Evolutionary conservation across 2,113 vertebrate genomes (phyloP), one percentile per base, ranked within the genome.

Genomic region (Centrocercus urophasianus): DNA sequence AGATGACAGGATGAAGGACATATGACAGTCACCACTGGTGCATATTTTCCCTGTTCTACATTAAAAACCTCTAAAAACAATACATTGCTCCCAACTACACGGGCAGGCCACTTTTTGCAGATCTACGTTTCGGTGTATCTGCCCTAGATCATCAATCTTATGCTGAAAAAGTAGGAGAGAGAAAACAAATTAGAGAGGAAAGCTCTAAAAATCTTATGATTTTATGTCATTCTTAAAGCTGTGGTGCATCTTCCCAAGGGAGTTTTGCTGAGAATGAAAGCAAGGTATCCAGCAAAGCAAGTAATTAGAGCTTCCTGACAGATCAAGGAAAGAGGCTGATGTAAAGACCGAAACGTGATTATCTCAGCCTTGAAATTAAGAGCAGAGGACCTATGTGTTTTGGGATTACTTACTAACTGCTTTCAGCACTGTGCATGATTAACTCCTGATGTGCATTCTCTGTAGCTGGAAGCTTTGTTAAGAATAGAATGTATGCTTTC

Each of bases 281-380:
- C n/a, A 78, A 77, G 22, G 14, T 63, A 56, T 42, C 50, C 47
- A 57, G 40, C 36, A 64, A 64, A 40, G 25, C 61, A 64, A 40
- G 61, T 28, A 81, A 73, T 45, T 30, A 75, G 70, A 75, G 32
- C 11, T 84, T 84, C 48, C 52, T n/a, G 6, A 65, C 52, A 89
- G 30, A 67, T 56, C 47, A 90, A 86, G 57, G 19, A 45, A 65
- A 83, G 25, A 64, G 21, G 10, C 4, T 75, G 61, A 40, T 38
- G 5, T 38, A 65, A 88, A 66, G 89, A 78, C 34, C 32, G 28
- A 83, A 76, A 83, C n/a, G 36, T 17, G 2, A 4, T 69, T 34
- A 43, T 57, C 60, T 85, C 65, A 52, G 54, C 76, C 30, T 74
- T 88, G 69, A 83, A 90, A 74, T 57, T 38, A 32, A n/a, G 45